Conservation (phyloP, 2,888 invertebrate genomes). For the Ptychoptera albimana region DNA sequence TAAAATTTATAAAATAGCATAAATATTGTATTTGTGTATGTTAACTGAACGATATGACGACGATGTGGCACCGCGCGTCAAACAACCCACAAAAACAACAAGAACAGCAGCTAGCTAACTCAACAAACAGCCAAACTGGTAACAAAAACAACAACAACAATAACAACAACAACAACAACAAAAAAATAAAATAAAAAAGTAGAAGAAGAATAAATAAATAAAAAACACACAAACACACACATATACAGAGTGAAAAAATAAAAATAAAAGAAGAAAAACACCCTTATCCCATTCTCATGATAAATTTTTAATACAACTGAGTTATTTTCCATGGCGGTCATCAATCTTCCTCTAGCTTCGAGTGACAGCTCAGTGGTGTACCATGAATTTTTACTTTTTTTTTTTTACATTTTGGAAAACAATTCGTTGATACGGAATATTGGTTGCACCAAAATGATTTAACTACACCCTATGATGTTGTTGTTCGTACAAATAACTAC, state of each 20-base stretch:
- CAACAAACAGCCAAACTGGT: too few species aligned
- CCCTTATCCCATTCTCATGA: background rate
- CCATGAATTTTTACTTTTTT: background rate
- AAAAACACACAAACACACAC: background rate
- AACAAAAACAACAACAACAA: background rate
- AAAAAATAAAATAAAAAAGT: too few species aligned
- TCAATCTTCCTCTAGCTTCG: conserved; percentile 32
- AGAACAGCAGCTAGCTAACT: too few species aligned
- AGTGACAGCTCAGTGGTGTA: conserved; percentile 24
- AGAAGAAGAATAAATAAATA: too few species aligned
- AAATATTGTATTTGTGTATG: too few species aligned
- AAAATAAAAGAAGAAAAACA: background rate
- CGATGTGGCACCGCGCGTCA: background rate
- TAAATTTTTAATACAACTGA: background rate
- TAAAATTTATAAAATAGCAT: too few species aligned
- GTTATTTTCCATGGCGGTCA: conserved; percentile 30
- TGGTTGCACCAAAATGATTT: too few species aligned
- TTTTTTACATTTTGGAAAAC: background rate
- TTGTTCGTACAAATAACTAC: too few species aligned
- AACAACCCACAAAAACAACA: background rate
- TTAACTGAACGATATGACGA: too few species aligned
- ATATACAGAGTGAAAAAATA: background rate
- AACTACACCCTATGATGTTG: too few species aligned
- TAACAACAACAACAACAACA: too few species aligned
- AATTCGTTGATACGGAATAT: too few species aligned